Base-by-base conservation (phyloP, 2,113 vertebrate genomes). In the Phoxinus phoxinus region DNA sequence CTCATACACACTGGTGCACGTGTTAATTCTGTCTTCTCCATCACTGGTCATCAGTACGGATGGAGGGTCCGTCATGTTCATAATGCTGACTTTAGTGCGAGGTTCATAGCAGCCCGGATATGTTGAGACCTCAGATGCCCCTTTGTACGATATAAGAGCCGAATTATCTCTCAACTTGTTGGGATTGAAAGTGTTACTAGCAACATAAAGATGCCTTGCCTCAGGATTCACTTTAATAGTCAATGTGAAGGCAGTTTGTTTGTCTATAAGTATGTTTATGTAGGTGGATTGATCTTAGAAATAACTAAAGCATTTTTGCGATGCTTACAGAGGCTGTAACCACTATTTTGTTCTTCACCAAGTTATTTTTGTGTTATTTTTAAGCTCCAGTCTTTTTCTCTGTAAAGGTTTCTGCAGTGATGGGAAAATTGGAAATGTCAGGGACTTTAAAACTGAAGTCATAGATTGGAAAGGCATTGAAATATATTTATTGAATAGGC, bases 21-120 rank as follows among this genome's bases (percentile, higher is more conserved):
- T 80, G 58, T 65, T 80, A 63, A 46, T 80, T 15, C 37, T 1
- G 35, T 63, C n/a, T 80, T 63, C 78, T 80, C 15, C 37, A 65
- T 80, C 78, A 80, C 37, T 80, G 21, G 15, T 27, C 77, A 37
- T 78, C 32, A 37, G 3, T n/a, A n/a, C 19, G 21, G 56, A 80
- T 80, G 77, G 13, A 25, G 58, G 37, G 21, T 44, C 35, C 77
- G 27, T 61, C 23, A 44, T 79, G 32, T 10, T 21, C 19, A 23
- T 77, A 23, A 21, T 56, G 46, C 48, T 35, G 75, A 77, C 51
- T 23, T 51, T 51, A 77, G 75, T 58, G 12, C 41, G 32, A 59
- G 32, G 56, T 79, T 59, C 32, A 79, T n/a, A 61, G 56, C 76
- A 61, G 6, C 53, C 10, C 21, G 48, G 51, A 15, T 19, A 79